Base-by-base conservation (phyloP, 2,113 vertebrate genomes). In the Columba livia region DNA sequence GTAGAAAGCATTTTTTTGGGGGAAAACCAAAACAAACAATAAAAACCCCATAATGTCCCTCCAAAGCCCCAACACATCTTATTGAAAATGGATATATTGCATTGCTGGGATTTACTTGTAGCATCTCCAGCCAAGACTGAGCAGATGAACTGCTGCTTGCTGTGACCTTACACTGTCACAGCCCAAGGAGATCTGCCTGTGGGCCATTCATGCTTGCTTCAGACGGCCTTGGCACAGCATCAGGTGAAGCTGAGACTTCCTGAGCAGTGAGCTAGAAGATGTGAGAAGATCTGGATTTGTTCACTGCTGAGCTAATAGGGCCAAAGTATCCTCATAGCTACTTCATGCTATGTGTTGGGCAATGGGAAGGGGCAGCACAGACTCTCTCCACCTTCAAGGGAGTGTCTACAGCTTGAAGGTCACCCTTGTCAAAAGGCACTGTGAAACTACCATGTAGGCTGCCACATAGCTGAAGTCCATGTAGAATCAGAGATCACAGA, bases 321-420 rank as follows among this genome's bases (percentile, higher is more conserved):
- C 16, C 1, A 1, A 23, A 15, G 16, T 13, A 16, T 60, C n/a
- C 51, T 82, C 36, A 10, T 25, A 77, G 51, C 44, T 71, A 19
- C 24, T 77, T 50, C 28, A n/a, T 0, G 1, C 24, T 29, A 11
- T 0, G 1, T 57, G 34, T 29, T 36, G 32, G n/a, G 56, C 31
- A 32, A 44, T 36, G 56, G 62, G 34, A 81, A 81, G 42, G 15
- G 28, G 10, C 11, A 64, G 36, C 16, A 8, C 24, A 31, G 20
- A n/a, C 19, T 24, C 11, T 2, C 3, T 56, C 34, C 29, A 50
- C 10, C 9, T 56, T 13, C 28, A 42, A 36, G 15, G 44, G 13
- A 44, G 9, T 26, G 23, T n/a, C 48, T 50, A 7, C 26, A 44
- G 34, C 34, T 61, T 28, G 38, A 67, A 77, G 14, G 40, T 16